Evolutionary conservation across 2,113 vertebrate genomes (phyloP).

Genomic region (Mustela nigripes): DNA sequence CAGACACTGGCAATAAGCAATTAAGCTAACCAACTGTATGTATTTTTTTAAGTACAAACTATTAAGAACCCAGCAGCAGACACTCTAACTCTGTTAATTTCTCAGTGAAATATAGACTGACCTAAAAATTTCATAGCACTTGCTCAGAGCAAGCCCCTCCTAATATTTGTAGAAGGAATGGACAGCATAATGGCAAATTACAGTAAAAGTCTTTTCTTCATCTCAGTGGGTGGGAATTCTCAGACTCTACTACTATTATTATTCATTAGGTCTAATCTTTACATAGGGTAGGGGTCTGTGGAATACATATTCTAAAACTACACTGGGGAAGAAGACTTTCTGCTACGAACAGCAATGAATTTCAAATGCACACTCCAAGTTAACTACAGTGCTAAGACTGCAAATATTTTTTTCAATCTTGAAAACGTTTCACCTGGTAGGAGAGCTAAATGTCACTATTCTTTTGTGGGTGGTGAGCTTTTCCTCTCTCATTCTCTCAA

Average conservation of each 20-base stretch:
- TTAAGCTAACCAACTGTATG: neutral
- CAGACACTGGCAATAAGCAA: neutral
- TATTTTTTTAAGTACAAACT: neutral
- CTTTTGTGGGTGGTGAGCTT: neutral
- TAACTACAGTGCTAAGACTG: neutral
- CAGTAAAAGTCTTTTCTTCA: neutral
- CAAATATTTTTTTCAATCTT: neutral
- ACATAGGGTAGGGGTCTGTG: neutral
- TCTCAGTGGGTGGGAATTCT: neutral
- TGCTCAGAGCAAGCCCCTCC: neutral
- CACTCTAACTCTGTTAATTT: neutral
- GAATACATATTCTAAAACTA: neutral
- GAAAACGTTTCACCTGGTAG: neutral
- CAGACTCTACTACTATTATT: neutral
- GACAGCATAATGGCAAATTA: neutral
- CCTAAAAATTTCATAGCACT: neutral
- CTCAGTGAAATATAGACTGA: neutral
- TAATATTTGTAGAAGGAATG: neutral
- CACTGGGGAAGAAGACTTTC: neutral
- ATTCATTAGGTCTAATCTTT: neutral
- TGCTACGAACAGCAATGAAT: neutral
- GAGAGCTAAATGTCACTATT: neutral
- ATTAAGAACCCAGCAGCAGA: conserved; percentile 17
- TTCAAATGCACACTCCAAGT: neutral
- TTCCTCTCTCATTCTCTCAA: neutral